Base-by-base conservation (phyloP, 1,140 invertebrate genomes). In the Diachasmimorpha longicaudata region DNA sequence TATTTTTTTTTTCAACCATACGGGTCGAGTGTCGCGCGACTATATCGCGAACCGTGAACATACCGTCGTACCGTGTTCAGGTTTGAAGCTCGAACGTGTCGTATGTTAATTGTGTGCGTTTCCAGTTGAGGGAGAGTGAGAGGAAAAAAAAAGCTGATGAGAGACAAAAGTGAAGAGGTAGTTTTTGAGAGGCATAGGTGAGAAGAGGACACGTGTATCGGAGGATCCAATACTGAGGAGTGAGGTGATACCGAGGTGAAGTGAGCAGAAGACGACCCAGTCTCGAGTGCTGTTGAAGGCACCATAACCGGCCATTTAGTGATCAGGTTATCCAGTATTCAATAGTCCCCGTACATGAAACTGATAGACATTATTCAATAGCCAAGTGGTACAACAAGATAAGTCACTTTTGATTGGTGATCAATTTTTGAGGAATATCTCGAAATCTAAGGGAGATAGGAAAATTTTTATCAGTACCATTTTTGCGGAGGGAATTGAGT, bases 41-140 rank as follows among this genome's bases (percentile, higher is more conserved):
- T 74, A 74, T 39, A 67, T 74, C 72, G 48, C 72, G 63, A 21
- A 73, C 55, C 36, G 46, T 37, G 69, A 76, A 75, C 39, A 75
- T 42, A 71, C 68, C 73, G 31, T 70, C 67, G 63, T 67, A 71
- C 73, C 58, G 73, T 78, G 77, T 78, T 78, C 48, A 68, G 39
- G 58, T 69, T 75, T 42, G 63, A 58, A 70, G 69, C 74, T 63
- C 66, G 72, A 75, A 78, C 77, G 69, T 75, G 77, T 78, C 63
- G 77, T 78, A 78, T 78, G 77, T 78, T 78, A 78, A 78, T 78
- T 75, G 72, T 69, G 70, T 74, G 74, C 63, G 74, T 78, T 75
- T 78, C 70, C 77, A 78, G 70, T 75, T 73, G 72, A 71, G 25
- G 16, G 23, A 6, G 46, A 72, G 48, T 58, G 19, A 6, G 58